Evolutionary conservation across 2,113 vertebrate species (phyloP).

Genomic region (Corapipo altera): DNA sequence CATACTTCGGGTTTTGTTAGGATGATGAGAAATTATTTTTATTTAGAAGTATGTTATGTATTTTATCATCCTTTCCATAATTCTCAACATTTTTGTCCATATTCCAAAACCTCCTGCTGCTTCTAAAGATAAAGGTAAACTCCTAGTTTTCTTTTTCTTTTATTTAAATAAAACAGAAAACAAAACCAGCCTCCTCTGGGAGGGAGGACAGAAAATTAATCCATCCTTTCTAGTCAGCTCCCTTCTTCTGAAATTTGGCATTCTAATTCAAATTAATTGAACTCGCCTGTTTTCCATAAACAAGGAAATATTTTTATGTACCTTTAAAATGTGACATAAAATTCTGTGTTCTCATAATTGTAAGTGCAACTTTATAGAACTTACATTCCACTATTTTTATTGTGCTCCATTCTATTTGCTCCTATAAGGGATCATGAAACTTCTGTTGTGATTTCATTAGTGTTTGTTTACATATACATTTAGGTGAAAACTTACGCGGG

Average conservation of each 20-base stretch:
- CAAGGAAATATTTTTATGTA: neutral
- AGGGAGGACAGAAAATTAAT: neutral
- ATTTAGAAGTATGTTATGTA: neutral
- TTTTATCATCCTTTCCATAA: neutral
- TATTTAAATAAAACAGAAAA: conserved; percentile 1
- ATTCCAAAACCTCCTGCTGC: neutral
- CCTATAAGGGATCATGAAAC: neutral
- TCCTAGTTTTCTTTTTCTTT: neutral
- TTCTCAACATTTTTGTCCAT: neutral
- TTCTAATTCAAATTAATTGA: neutral
- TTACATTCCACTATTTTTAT: neutral
- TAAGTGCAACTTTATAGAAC: neutral
- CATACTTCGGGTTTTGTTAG: neutral
- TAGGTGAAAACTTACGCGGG: neutral
- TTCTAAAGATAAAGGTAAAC: conserved; percentile 21
- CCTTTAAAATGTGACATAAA: neutral
- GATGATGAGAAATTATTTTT: neutral
- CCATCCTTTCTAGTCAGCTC: neutral
- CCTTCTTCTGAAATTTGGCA: neutral
- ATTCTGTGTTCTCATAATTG: neutral
- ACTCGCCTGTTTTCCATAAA: neutral
- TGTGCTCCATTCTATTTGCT: neutral
- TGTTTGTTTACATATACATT: neutral
- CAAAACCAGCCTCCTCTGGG: neutral
- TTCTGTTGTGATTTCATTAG: neutral